phyloP scores from a whole-genome alignment of 2,113 vertebrate genomes.

The Drymodes brunneopygia region DNA sequence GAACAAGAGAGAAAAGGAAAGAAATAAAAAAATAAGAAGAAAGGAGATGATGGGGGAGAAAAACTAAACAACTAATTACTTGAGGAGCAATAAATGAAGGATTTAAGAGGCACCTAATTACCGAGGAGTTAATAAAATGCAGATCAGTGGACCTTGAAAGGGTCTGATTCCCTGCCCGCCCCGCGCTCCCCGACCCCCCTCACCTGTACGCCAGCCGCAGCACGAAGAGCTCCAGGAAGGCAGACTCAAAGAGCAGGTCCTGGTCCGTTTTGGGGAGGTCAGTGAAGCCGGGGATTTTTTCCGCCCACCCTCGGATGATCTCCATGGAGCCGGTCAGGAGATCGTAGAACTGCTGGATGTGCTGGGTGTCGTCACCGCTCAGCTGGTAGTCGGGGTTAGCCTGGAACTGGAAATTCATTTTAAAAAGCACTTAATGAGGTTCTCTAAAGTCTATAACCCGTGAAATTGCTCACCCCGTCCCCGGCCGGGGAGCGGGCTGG shows the following conservation, averaged over 20 bases:
- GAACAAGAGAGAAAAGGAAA: not conserved
- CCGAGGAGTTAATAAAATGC: slow-evolving; percentile 81
- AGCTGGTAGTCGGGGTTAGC: slow-evolving; percentile 98
- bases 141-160: slow-evolving; percentile 78
- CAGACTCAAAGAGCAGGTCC: slow-evolving; percentile 96
- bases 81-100: slow-evolving; percentile 79
- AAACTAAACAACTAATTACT: slow-evolving; percentile 85
- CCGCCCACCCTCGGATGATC: slow-evolving; percentile 98
- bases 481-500: slow-evolving; percentile 74
- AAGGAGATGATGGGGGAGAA: slow-evolving; percentile 27
- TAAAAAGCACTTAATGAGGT: slow-evolving; percentile 87
- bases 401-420: slow-evolving; percentile 96
- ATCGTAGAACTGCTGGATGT: slow-evolving; percentile 99
- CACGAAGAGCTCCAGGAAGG: slow-evolving; percentile 97
- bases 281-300: slow-evolving; percentile 92
- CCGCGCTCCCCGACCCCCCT: slow-evolving; percentile 3
- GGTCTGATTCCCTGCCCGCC: slow-evolving; percentile 32
- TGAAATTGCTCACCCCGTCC: slow-evolving; percentile 88
- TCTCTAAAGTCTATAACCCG: slow-evolving; percentile 91
- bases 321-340: slow-evolving; percentile 99
- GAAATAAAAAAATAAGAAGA: not conserved
- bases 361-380: slow-evolving; percentile 96
- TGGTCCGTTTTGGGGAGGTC: slow-evolving; percentile 93
- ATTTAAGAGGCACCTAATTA: slow-evolving; percentile 87
- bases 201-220: slow-evolving; percentile 96